Evolutionary conservation across 1,140 invertebrate species (phyloP).

Genomic region (Catajapyx aquilonaris): DNA sequence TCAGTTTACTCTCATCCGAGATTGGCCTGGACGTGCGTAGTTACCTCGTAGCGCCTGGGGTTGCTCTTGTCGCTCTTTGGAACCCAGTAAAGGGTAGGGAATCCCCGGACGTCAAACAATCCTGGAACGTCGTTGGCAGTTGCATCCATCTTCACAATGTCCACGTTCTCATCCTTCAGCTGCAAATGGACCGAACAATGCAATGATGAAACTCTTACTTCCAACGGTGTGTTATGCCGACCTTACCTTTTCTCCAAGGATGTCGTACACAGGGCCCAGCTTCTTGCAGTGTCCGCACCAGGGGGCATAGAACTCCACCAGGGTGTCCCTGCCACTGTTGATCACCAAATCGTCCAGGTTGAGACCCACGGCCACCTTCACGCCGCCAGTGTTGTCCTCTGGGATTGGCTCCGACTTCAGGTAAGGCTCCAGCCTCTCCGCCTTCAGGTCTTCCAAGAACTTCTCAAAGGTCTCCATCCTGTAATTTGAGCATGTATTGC

Average conservation of each 20-base stretch:
- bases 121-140: slow-evolving; percentile 93
- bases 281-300: slow-evolving; percentile 99
- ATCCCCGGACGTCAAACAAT: slow-evolving; percentile 82
- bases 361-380: slow-evolving; percentile 84
- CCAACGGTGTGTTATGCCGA: too few relatives aligned
- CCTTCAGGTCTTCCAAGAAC: slow-evolving; percentile 74
- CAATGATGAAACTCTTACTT: too few relatives aligned
- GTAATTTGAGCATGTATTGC: too few relatives aligned
- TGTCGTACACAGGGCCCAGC: slow-evolving; percentile 79
- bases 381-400: slow-evolving; percentile 56
- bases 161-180: slow-evolving; percentile 68
- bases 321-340: slow-evolving; percentile 75
- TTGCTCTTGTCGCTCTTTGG: slow-evolving; percentile 60
- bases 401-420: slow-evolving; percentile 90
- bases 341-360: slow-evolving; percentile 92
- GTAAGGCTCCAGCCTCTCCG: slow-evolving; percentile 69
- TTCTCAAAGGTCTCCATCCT: slow-evolving; percentile 64
- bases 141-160: slow-evolving; percentile 94
- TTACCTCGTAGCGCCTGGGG: slow-evolving; percentile 77
- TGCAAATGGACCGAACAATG: too few relatives aligned
- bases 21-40: too few relatives aligned
- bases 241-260: slow-evolving; percentile 69
- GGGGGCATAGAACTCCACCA: slow-evolving; percentile 95
- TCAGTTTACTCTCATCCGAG: too few relatives aligned
- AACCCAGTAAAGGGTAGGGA: slow-evolving; percentile 93